Percentiles rank a stretch among this genome's conserved stretches.
These are phyloP conservation scores for Muscidifurax raptorellus DNA, from an alignment of 1,140 invertebrate species.

Conservation along the genomic window DNA sequence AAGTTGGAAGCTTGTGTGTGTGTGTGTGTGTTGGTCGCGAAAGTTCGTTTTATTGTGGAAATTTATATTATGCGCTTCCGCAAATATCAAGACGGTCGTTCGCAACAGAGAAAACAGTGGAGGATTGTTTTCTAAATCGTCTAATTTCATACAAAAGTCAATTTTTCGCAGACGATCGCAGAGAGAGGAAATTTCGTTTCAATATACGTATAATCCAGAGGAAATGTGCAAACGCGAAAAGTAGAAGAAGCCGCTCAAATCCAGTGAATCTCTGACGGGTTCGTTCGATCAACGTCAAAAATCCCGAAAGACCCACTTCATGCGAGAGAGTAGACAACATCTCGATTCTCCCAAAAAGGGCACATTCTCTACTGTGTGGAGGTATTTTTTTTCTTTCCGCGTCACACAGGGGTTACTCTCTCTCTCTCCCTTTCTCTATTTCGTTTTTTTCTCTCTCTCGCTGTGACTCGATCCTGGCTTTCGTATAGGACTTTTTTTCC, in stretches of 20 bases:
- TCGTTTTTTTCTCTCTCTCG: neutral
- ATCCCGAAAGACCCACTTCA: conserved; percentile 15
- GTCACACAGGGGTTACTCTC: neutral
- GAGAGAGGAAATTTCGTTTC: no score
- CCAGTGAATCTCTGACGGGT: neutral
- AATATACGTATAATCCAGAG: neutral
- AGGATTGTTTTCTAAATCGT: no score
- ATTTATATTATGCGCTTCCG: no score
- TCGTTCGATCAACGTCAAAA: conserved; percentile 39
- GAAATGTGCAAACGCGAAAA: neutral
- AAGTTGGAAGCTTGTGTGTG: no score
- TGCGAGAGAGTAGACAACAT: neutral
- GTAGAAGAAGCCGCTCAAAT: neutral
- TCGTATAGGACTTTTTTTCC: neutral
- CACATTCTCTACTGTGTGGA: neutral
- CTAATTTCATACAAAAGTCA: no score
- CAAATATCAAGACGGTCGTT: no score
- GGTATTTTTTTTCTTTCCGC: neutral
- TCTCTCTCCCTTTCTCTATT: neutral
- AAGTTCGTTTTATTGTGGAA: no score
- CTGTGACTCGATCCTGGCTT: conserved; percentile 13
- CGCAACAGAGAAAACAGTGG: no score
- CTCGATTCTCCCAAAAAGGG: conserved; percentile 4
- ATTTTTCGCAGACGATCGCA: no score
- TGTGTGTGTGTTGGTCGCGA: no score